These are phyloP conservation scores for Gortyna flavago DNA, from an alignment of 2,888 invertebrate genomes.

Conservation along the genomic window DNA sequence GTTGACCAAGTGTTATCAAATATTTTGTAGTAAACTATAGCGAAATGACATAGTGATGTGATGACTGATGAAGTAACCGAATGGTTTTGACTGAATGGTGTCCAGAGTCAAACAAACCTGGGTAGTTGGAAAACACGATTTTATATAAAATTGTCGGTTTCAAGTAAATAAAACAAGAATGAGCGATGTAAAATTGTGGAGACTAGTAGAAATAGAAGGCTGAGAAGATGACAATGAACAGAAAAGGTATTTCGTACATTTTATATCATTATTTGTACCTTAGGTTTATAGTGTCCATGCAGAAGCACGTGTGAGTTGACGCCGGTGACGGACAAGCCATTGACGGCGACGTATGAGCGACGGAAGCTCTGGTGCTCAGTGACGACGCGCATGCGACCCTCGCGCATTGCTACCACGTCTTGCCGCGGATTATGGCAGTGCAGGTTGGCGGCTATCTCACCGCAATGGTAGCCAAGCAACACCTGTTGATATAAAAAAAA, in stretches of 20 bases:
- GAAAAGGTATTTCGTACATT: neutral
- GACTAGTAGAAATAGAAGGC: neutral
- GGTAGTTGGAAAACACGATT: neutral
- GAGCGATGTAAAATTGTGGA: neutral
- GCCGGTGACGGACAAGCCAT: constrained; percentile 76
- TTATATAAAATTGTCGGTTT: neutral
- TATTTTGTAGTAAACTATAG: neutral
- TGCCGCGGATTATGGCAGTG: constrained; percentile 90
- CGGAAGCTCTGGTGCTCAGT: constrained; percentile 89
- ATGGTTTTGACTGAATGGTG: neutral
- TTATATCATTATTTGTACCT: constrained; percentile 62
- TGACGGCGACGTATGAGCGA: constrained; percentile 83
- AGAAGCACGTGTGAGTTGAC: constrained; percentile 77
- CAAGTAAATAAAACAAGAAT: neutral
- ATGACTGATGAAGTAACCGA: too few species aligned
- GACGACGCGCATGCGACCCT: constrained; percentile 89
- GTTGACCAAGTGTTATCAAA: neutral
- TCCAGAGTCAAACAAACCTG: neutral
- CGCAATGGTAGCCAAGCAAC: constrained; percentile 91
- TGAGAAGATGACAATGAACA: neutral
- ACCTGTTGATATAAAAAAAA: constrained; percentile 73
- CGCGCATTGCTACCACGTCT: constrained; percentile 84
- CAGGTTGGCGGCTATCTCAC: constrained; percentile 92
- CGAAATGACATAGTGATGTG: neutral
- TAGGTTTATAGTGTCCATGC: constrained; percentile 73